phyloP scores from a whole-genome alignment of 2,888 invertebrate species.

The Panopea generosa region DNA sequence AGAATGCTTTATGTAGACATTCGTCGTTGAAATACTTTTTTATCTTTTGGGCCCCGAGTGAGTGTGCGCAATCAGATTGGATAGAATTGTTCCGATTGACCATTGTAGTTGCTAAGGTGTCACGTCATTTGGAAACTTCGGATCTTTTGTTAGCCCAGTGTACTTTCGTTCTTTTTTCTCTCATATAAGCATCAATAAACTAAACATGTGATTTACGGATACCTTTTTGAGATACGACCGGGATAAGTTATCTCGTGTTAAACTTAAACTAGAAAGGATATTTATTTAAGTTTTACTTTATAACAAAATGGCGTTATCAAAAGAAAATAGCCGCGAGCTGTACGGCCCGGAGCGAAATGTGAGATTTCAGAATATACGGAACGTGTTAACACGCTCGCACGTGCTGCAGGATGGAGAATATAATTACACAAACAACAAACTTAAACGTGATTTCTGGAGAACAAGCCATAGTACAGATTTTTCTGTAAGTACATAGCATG shows the following conservation, averaged over 20 bases:
- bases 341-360: slow-evolving; percentile 71
- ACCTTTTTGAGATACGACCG: no score
- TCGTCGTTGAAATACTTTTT: no score
- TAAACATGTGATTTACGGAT: not conserved
- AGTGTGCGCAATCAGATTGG: slow-evolving; percentile 6
- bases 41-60: no score
- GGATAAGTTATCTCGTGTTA: no score
- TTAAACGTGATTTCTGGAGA: slow-evolving; percentile 69
- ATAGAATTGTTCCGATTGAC: slow-evolving; percentile 20
- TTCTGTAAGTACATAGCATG: slow-evolving; percentile 71
- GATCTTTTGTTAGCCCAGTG: slow-evolving; percentile 12
- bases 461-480: slow-evolving; percentile 74
- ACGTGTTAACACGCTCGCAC: slow-evolving; percentile 65
- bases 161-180: no score
- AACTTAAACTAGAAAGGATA: no score
- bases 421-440: slow-evolving; percentile 70
- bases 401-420: slow-evolving; percentile 79
- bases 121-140: slow-evolving; percentile 36
- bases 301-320: slow-evolving; percentile 8
- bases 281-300: no score
- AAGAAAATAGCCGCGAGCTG: slow-evolving; percentile 32
- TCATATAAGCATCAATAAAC: not conserved
- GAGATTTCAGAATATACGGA: slow-evolving; percentile 63
- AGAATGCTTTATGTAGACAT: no score
- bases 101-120: slow-evolving; percentile 58